phyloP scores from a whole-genome alignment of 2,797 vertebrate species.

The Sus cebifrons region DNA sequence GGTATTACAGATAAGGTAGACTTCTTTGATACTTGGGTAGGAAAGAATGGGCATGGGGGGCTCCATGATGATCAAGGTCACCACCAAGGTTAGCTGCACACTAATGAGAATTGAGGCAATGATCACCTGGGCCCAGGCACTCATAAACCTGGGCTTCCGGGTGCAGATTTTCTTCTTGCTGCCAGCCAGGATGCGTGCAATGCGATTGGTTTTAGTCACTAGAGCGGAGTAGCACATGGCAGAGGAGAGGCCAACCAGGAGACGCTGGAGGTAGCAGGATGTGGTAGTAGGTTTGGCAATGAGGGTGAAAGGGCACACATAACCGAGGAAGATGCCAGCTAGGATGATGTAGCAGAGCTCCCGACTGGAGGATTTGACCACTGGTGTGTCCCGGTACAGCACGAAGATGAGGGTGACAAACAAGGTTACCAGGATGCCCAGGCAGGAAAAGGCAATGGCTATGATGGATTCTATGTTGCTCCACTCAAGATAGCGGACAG shows the following conservation, averaged over 20 bases:
- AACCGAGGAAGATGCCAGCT: constrained; percentile 98
- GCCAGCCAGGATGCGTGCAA: constrained; percentile 98
- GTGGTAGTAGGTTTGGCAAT: constrained; percentile 96
- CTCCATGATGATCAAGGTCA: constrained; percentile 97
- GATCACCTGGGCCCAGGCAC: constrained; percentile 98
- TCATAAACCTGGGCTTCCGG: constrained; percentile 98
- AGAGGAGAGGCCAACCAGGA: constrained; percentile 97
- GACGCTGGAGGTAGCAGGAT: constrained; percentile 98
- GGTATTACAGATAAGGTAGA: constrained; percentile 99
- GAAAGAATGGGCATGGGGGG: constrained; percentile 97
- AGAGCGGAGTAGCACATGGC: constrained; percentile 99
- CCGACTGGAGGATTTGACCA: constrained; percentile 98
- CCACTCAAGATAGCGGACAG: constrained; percentile 97
- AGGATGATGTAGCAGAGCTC: constrained; percentile 99
- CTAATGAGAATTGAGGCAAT: constrained; percentile 98
- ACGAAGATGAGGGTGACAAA: constrained; percentile 99
- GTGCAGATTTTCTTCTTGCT: constrained; percentile 99
- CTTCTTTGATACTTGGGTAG: constrained; percentile 98
- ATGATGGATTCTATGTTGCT: constrained; percentile 98
- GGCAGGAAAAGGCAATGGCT: constrained; percentile 97
- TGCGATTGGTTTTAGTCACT: constrained; percentile 99
- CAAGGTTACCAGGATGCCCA: constrained; percentile 98
- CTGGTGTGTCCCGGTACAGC: constrained; percentile 98
- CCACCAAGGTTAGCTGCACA: constrained; percentile 96
- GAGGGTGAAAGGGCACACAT: constrained; percentile 98